A percentile compares a stretch with the other conserved stretches of the same genome.
Conservation (phyloP, 2,113 vertebrate genomes). For the Platichthys flesus region DNA sequence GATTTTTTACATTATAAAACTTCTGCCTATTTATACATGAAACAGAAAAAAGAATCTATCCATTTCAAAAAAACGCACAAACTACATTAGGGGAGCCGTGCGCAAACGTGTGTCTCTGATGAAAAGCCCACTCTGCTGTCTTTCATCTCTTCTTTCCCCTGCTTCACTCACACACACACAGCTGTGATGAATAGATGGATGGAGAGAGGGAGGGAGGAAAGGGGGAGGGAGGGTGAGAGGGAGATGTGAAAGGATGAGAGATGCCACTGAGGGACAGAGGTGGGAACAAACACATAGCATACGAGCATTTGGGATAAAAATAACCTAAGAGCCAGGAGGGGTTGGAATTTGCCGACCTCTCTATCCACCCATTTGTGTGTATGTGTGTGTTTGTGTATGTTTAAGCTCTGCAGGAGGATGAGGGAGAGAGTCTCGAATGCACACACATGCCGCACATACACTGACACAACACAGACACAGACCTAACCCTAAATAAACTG, state of each 20-base stretch:
- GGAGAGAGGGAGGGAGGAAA: constrained; percentile 12
- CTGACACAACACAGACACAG: background rate
- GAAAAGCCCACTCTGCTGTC: constrained; percentile 33
- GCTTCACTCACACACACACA: constrained; percentile 45
- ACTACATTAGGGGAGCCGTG: constrained; percentile 1
- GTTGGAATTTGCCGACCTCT: constrained; percentile 19
- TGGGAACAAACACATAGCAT: constrained; percentile 43
- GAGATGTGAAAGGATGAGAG: constrained; percentile 42
- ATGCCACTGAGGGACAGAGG: constrained; percentile 56
- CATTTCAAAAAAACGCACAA: background rate
- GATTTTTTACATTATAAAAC: background rate
- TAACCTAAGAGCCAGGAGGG: constrained; percentile 60
- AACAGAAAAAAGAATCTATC: background rate
- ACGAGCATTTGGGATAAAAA: constrained; percentile 67
- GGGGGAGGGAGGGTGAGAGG: background rate
- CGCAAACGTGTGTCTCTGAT: constrained; percentile 29
- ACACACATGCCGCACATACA: constrained; percentile 7
- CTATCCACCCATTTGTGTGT: constrained; percentile 32
- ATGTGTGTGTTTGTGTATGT: constrained; percentile 30
- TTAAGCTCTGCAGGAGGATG: constrained; percentile 14
- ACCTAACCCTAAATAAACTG: background rate
- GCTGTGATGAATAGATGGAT: constrained; percentile 50
- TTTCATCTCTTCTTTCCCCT: constrained; percentile 46
- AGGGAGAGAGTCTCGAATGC: constrained; percentile 27
- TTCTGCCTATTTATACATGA: background rate